Evolutionary conservation across 2,888 invertebrate species (phyloP), one percentile per base, ranked within the genome.

Genomic region (Drosophila subsilvestris): DNA sequence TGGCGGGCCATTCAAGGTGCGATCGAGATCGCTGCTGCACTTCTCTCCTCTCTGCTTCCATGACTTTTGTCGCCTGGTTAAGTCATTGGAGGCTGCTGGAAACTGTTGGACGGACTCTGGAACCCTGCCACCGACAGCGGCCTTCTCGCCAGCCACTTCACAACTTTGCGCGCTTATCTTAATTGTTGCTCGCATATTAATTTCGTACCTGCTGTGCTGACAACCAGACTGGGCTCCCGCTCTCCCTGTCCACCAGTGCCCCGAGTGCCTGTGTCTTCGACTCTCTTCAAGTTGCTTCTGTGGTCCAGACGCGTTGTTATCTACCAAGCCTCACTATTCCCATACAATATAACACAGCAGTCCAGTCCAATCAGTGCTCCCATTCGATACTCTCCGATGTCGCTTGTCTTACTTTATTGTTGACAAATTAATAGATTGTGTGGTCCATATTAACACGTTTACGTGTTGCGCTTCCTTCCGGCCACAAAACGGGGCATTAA

Each of bases 381-480:
- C 54, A 57, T 50, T 62, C 60, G 59, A 42, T 47, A 55, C 56
- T 63, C 71, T 76, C 81, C 63, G 69, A 62, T 68, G 79, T 63
- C 51, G 50, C 59, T 63, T 42, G 74, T 83, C 84, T 65, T 75
- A 84, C 73, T 88, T 85, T 86, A 86, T 85, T 89, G 89, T 89
- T 89, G 90, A 89, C 90, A 89, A 89, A 90, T 90, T 90, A 90
- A 90, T 90, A 90, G 89, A 90, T 90, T 90, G 90, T 79, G 83
- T 81, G 84, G 89, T 88, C 89, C 89, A 89, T 86, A 89, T 87
- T 88, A 87, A 86, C 86, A 89, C 87, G 86, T 78, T 90, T 81
- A 89, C 86, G 88, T 89, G 84, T 86, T 71, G 85, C 71, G 83
- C 83, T 88, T 88, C 89, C 83, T 87, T 82, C 81, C 88, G 79